phyloP scores from a whole-genome alignment of 2,113 vertebrate species.

The Gavia stellata region DNA sequence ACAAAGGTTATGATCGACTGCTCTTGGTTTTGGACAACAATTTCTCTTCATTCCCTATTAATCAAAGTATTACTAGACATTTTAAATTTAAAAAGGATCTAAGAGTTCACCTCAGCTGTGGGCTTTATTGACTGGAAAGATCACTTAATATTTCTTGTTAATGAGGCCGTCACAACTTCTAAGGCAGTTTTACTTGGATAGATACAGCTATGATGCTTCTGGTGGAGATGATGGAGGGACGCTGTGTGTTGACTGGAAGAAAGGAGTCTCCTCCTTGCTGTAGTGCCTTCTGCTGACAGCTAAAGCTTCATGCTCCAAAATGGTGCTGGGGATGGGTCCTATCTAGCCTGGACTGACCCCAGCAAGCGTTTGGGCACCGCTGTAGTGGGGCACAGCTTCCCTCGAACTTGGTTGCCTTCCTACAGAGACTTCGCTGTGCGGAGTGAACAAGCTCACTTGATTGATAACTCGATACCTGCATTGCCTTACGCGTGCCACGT shows the following conservation, averaged over 20 bases:
- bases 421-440: accelerated
- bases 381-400: neutral
- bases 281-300: neutral
- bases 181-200: neutral
- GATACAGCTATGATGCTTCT: neutral
- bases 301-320: neutral
- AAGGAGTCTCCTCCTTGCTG: neutral
- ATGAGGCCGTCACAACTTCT: neutral
- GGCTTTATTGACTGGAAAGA: neutral
- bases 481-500: accelerated
- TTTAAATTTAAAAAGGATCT: neutral
- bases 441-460: neutral
- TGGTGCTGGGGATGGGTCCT: neutral
- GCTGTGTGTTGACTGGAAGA: neutral
- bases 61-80: neutral
- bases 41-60: neutral
- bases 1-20: neutral
- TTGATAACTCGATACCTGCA: accelerated
- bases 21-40: neutral
- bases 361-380: neutral
- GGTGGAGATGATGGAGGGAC: neutral
- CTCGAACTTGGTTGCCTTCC: neutral
- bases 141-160: neutral
- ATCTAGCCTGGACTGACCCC: neutral
- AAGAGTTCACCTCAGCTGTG: neutral